phyloP scores from a whole-genome alignment of 2,113 vertebrate species.

The Varanus salvator region DNA sequence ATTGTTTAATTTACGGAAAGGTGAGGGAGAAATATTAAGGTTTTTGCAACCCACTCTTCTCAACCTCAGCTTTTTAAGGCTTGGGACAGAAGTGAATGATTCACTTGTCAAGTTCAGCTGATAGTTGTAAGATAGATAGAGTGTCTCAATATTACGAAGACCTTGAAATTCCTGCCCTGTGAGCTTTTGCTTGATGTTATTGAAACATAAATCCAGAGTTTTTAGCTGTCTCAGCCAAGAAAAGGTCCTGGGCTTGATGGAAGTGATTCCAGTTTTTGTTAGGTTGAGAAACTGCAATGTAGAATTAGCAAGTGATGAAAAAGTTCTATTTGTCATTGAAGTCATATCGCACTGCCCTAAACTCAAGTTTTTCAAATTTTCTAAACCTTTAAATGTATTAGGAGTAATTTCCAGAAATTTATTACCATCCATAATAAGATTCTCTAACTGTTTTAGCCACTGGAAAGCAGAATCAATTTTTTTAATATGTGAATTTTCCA shows the following conservation, averaged over 20 bases:
- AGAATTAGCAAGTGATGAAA: constrained; percentile 85
- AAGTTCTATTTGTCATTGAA: constrained; percentile 82
- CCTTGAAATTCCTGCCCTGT: constrained; percentile 89
- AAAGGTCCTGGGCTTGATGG: constrained; percentile 81
- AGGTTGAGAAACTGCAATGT: constrained; percentile 86
- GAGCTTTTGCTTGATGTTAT: constrained; percentile 87
- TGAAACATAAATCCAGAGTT: constrained; percentile 85
- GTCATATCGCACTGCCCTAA: constrained; percentile 79
- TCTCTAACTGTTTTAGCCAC: constrained; percentile 81
- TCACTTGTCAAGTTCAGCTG: constrained; percentile 75
- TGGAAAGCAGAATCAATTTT: constrained; percentile 86
- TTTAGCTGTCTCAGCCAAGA: constrained; percentile 79
- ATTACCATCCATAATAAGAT: constrained; percentile 83
- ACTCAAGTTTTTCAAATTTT: constrained; percentile 81
- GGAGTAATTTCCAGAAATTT: constrained; percentile 73
- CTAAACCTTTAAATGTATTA: constrained; percentile 86
- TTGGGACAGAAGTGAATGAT: constrained; percentile 84
- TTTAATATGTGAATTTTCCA: constrained; percentile 79
- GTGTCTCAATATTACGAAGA: constrained; percentile 79
- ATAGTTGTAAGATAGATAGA: constrained; percentile 88
- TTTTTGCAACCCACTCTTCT: constrained; percentile 79
- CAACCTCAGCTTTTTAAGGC: constrained; percentile 83
- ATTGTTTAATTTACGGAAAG: constrained; percentile 83
- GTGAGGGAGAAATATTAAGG: constrained; percentile 81
- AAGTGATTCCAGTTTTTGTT: constrained; percentile 78